These are phyloP conservation scores for Cheilosia soror DNA, from an alignment of 2,888 invertebrate species.

Conservation along the genomic window DNA sequence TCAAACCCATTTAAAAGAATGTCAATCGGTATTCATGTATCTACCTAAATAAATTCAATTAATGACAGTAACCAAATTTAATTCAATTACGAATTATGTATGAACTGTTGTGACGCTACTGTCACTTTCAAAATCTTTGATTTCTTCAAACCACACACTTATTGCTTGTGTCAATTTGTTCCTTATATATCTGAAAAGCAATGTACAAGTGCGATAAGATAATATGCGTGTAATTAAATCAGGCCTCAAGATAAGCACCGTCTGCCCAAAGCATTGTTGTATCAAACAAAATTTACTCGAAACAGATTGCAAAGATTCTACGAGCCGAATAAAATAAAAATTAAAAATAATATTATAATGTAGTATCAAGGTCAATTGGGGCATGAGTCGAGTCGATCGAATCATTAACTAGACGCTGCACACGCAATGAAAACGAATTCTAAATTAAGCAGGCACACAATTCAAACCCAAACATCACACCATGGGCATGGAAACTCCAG, in stretches of 20 bases:
- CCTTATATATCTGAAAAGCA: constrained; percentile 10
- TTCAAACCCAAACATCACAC: neutral
- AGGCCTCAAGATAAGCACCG: neutral
- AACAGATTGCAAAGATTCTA: constrained; percentile 3
- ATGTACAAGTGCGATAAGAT: constrained; percentile 36
- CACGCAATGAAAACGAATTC: constrained; percentile 13
- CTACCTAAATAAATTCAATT: constrained; percentile 20
- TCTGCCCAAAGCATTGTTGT: neutral
- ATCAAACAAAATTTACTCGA: constrained; percentile 12
- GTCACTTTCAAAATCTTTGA: neutral
- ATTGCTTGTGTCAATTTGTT: constrained; percentile 10
- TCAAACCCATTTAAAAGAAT: neutral
- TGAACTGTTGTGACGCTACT: too few species aligned
- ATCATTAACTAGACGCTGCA: constrained; percentile 26
- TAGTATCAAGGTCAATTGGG: constrained; percentile 50
- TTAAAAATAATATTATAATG: constrained; percentile 18
- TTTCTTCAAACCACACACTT: neutral
- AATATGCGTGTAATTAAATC: constrained; percentile 4
- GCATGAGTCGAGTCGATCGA: constrained; percentile 26
- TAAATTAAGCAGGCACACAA: constrained; percentile 20
- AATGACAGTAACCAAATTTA: neutral
- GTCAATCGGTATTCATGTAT: neutral
- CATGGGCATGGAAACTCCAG: constrained; percentile 11
- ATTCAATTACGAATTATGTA: neutral
- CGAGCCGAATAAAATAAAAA: constrained; percentile 21